Evolutionary conservation across 1,140 invertebrate species (phyloP), one percentile per base, ranked within the genome.

Genomic region (Chrysomallon squamiferum): DNA sequence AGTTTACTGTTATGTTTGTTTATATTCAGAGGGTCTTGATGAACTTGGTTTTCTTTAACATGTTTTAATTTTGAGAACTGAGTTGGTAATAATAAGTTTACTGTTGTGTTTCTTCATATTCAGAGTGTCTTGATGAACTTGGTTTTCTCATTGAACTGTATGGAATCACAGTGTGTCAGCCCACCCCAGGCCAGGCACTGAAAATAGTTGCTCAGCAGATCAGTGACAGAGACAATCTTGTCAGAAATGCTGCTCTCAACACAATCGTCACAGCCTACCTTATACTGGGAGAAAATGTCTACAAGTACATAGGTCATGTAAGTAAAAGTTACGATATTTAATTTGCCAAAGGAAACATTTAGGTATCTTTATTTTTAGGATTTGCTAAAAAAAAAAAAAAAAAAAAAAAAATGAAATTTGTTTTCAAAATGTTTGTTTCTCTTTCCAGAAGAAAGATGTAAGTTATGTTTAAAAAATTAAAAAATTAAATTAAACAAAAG

Each of bases 171-270:
- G 92, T 97, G 49, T 95, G 94, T 83, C 91, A 92, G 76, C 91
- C 93, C 0, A 89, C 90, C 1, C 90, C 92, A 0, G 88, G 89
- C 50, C 89, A 89, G 18, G 91, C 94, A n/a, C 81, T 98, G 1
- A 95, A 96, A 82, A 93, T 96, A 87, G 91, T 99, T 20, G 95
- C 95, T 0, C 91, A 92, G 52, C 95, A 97, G 80, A 97, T 99
- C 76, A 92, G 93, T 1, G 96, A 99, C 86, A 86, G 95, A 35
- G 97, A 99, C 85, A 98, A 95, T 86, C 91, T 92, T n/a, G 97
- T 99, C 47, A 88, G 97, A 59, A 97, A 94, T 84, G 95, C 95
- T 13, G 96, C 97, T 2, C 87, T 99, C 2, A 99, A 98, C 87
- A 94, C 93, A 74, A 90, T 97, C 50, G 93, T 97, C 18, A 90